These are phyloP conservation scores for Cettia cetti DNA, from an alignment of 2,113 vertebrate genomes.

Conservation along the genomic window DNA sequence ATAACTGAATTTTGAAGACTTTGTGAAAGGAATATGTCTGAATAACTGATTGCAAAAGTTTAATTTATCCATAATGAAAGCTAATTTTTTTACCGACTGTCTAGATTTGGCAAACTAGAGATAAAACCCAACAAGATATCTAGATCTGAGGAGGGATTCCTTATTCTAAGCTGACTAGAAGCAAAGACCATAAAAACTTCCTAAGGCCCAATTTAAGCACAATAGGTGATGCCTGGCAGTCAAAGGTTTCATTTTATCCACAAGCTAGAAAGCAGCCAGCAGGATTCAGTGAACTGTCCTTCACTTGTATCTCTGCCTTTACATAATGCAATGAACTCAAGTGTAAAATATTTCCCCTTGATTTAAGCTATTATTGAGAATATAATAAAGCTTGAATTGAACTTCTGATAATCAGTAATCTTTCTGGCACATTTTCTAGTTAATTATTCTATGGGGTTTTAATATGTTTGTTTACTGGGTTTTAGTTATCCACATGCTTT, in stretches of 20 bases:
- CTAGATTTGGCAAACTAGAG: neutral
- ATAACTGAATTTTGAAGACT: neutral
- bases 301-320: neutral
- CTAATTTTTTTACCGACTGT: neutral
- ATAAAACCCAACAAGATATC: neutral
- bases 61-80: neutral
- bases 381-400: neutral
- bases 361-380: neutral
- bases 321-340: neutral
- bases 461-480: neutral
- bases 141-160: neutral
- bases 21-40: neutral
- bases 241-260: neutral
- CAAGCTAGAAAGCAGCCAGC: neutral
- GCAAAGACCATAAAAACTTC: neutral
- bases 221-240: neutral
- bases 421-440: neutral
- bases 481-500: neutral
- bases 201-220: neutral
- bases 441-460: neutral
- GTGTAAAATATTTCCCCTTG: neutral
- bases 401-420: neutral
- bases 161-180: neutral
- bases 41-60: neutral
- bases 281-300: neutral